Base-by-base conservation (phyloP, 2,113 vertebrate species). In the Glareola pratincola region DNA sequence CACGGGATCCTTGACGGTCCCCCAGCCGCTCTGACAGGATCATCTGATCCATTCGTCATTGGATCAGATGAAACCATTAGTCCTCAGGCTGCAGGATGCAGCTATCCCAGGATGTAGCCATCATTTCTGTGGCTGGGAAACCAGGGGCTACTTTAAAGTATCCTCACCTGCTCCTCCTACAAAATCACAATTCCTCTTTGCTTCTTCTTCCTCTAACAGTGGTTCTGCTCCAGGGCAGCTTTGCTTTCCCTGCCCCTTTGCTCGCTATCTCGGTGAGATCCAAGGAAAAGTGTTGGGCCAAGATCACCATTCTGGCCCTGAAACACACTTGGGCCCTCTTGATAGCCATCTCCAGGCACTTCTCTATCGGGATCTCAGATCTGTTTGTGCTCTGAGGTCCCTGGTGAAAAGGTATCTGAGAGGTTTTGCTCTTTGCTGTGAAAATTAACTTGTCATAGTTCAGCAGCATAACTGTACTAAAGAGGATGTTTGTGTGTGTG, bases 1-100 rank as follows among this genome's bases (percentile, higher is more conserved):
- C 1, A 1, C 32, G 16, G 4, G 12, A 37, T 3, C 7, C 4
- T 45, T 59, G 24, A 27, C 4, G 29, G 51, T 10, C 5, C 9
- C 3, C 2, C 10, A 53, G 32, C 12, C 1, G 1, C 17, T 81
- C 54, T 74, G 20, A 5, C 12, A 47, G 16, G 16, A 41, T n/a
- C n/a, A n/a, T n/a, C n/a, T n/a, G n/a, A n/a, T n/a, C n/a, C n/a
- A n/a, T n/a, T n/a, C n/a, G n/a, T n/a, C 45, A 6, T 22, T 74
- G 29, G 59, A 34, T 64, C 32, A 47, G 14, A 17, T 56, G 21
- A 68, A 73, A 11, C 9, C 73, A 8, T 48, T 63, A 18, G 27
- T 59, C 50, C 10, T 85, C 50, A 15, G n/a, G 19, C 36, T 57
- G 29, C 18, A 43, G 41, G 27, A 36, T 73, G 36, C 27, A 54